Base-by-base conservation (phyloP, 2,888 invertebrate genomes). In the Oscheius sp. region DNA sequence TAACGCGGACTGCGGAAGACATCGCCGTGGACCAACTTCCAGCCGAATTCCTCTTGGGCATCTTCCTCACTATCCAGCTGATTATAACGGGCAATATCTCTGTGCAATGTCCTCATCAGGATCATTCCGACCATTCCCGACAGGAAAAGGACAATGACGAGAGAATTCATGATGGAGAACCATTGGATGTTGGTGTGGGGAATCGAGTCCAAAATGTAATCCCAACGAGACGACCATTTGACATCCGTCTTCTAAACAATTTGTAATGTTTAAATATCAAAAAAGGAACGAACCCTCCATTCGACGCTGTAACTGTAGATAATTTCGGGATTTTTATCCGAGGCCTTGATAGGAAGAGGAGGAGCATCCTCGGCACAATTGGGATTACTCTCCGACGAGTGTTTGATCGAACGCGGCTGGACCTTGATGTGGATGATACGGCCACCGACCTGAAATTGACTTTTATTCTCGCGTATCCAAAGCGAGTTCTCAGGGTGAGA, bases 71-170 rank as follows among this genome's bases (percentile, higher is more conserved):
- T 90, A 76, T 91, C 91, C 71, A 91, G 89, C 91, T 98, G 96
- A 90, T 99, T 99, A 89, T 99, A 99, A 84, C 98, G 92, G 3
- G 98, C 97, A 85, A 99, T 98, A 90, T 99, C 99, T 89, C 97
- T 96, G 89, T 99, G 97, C 76, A 99, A 91, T 0, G 98, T 99
- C 77, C 98, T 92, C 82, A 99, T 90, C 90, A 99, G 92, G 87
- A 99, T 99, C 98, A 99, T 99, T 35, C 97, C 98, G 18, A 99
- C 96, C 98, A 99, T 99, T 82, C 98, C 99, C 82, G 96, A 95
- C 23, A 99, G 91, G 90, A 99, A 99, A 46, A 91, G 85, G 9
- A 91, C 91, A 83, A 99, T 99, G 72, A 99, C 96, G 85, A 99
- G 91, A 0, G 97, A 97, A 90, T 99, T 99, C 77, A 99, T 91